Evolutionary conservation across 1,140 invertebrate genomes (phyloP).

Genomic region (Mylabris phalerata): DNA sequence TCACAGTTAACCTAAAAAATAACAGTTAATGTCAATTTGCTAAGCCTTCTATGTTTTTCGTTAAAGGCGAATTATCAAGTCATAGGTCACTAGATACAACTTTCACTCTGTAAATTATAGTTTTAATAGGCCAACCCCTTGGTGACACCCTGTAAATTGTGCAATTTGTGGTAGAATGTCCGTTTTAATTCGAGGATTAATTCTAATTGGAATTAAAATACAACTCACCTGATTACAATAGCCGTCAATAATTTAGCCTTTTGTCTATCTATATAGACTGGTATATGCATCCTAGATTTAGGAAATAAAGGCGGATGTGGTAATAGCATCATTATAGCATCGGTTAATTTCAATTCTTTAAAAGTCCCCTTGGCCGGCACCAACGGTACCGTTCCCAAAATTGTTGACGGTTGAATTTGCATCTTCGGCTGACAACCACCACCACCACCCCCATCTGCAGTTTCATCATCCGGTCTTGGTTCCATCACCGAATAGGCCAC

Average conservation of each 20-base stretch:
- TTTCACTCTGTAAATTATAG: too few species aligned
- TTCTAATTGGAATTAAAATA: neutral
- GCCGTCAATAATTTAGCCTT: constrained; percentile 59
- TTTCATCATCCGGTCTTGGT: constrained; percentile 55
- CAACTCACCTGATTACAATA: constrained; percentile 68
- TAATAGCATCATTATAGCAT: constrained; percentile 74
- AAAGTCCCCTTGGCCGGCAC: constrained; percentile 70
- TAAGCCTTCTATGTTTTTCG: too few species aligned
- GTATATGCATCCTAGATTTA: constrained; percentile 77
- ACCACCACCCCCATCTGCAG: constrained; percentile 19
- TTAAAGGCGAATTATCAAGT: too few species aligned
- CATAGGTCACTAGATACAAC: too few species aligned
- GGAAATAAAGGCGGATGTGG: constrained; percentile 81
- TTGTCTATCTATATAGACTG: constrained; percentile 71
- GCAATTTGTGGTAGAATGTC: too few species aligned
- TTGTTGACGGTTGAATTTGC: constrained; percentile 70
- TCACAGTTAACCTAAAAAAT: too few species aligned
- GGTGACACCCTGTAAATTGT: too few species aligned
- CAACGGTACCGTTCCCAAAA: constrained; percentile 62
- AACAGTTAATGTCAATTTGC: too few species aligned
- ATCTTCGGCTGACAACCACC: constrained; percentile 64
- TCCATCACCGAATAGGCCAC: constrained; percentile 78
- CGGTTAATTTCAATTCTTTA: constrained; percentile 71
- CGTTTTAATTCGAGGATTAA: too few species aligned
- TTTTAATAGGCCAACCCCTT: too few species aligned